Percentiles rank a stretch among this genome's conserved stretches.
Evolutionary conservation across 2,113 vertebrate species (phyloP).

Genomic region (Scytalopus superciliaris): DNA sequence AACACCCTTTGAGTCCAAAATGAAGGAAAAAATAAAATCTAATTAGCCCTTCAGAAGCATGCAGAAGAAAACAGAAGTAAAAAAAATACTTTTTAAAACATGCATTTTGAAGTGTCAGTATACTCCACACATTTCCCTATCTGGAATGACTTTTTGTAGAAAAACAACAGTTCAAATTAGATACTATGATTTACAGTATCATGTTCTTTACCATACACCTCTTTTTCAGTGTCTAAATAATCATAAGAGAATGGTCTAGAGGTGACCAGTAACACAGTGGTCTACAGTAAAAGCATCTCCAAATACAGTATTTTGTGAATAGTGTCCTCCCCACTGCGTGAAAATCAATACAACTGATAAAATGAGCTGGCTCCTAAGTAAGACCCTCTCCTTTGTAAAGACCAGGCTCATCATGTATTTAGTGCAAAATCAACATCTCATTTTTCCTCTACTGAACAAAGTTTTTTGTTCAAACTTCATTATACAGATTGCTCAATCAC

Average conservation of each 20-base stretch:
- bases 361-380: background rate
- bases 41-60: background rate
- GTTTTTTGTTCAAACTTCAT: background rate
- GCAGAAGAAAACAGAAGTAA: background rate
- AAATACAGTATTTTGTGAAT: background rate
- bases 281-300: background rate
- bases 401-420: background rate
- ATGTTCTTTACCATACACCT: background rate
- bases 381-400: background rate
- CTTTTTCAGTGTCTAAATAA: background rate
- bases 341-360: background rate
- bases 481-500: background rate
- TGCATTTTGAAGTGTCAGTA: background rate
- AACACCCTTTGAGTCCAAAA: background rate
- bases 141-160: slow-evolving; percentile 51
- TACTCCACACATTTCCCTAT: background rate
- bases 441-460: background rate
- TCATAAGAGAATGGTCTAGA: background rate
- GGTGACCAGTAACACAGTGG: background rate
- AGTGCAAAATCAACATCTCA: background rate
- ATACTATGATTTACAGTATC: accelerated
- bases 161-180: slow-evolving; percentile 12
- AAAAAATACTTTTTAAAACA: background rate
- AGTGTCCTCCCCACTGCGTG: background rate
- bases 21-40: background rate